Base-by-base conservation (phyloP, 2,797 vertebrate species). In the Hyperoplus immaculatus region DNA sequence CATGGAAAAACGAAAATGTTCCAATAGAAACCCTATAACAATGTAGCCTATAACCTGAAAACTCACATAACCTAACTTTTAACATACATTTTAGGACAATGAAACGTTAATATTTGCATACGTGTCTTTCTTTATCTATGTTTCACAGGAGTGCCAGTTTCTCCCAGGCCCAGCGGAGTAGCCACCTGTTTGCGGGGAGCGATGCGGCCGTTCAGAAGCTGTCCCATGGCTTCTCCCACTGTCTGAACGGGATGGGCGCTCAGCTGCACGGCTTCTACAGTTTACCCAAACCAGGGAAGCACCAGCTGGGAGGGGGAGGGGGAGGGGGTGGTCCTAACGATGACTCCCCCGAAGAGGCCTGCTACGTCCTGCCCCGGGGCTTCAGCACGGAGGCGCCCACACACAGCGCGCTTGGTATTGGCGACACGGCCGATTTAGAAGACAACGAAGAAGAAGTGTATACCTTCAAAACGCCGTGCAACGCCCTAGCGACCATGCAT, bases 201-300 rank as follows among this genome's bases (percentile, higher is more conserved):
- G 97, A 99, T 92, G 95, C 96, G 0, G 96, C 97, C 0, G 95
- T 97, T 21, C 97, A 99, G 93, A 99, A 97, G 75, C 93, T 97
- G 42, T 96, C 97, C 0, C 97, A 98, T 60, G 97, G 97, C 61
- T 96, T 98, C 0, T 97, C 97, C 6, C 97, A 97, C 90, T 98
- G 97, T 47, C 1, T 97, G 58, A 99, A 98, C 0, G 98, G 98
- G n/a, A 93, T 96, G n/a, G 88, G 96, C 0, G 93, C 95, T 21
- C 98, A 97, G 89, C 91, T 97, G 42, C 98, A 98, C 0, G 97
- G 97, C 80, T 99, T 99, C 84, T 98, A 98, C 83, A 99, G 97
- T 88, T 95, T 99, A 46, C 98, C 98, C 0, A 99, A 99, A 82
- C 96, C 97, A 1, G 96, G 95, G 66, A 95, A 97, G 75, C 96